Evolutionary conservation across 2,888 invertebrate genomes (phyloP).

Genomic region (Torymus aiolomorphi): DNA sequence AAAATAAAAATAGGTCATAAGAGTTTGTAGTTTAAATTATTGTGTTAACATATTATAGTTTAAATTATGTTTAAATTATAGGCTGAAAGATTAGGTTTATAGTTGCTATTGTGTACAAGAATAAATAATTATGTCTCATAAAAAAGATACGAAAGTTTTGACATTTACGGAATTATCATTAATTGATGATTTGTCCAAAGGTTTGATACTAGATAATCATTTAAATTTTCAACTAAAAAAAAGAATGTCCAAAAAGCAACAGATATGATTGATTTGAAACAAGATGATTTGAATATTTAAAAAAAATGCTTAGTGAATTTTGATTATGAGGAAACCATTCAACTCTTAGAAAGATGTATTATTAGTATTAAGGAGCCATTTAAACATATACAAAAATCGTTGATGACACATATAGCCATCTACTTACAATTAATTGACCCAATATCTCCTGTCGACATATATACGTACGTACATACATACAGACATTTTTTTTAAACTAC

Average conservation of each 20-base stretch:
- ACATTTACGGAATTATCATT: conserved; percentile 2
- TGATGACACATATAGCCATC: background rate
- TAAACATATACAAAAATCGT: background rate
- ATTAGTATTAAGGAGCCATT: conserved; percentile 1
- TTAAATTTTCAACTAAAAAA: background rate
- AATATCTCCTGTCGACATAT: background rate
- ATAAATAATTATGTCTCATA: background rate
- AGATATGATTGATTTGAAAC: background rate
- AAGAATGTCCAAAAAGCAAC: background rate
- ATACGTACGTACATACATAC: too few species aligned
- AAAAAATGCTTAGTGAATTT: background rate
- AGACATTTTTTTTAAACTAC: too few species aligned
- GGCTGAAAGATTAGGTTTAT: too few species aligned
- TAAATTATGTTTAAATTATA: too few species aligned
- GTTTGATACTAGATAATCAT: background rate
- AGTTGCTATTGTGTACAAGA: too few species aligned
- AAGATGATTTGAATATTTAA: background rate
- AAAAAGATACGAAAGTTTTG: background rate
- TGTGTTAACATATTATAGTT: too few species aligned
- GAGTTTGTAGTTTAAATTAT: too few species aligned
- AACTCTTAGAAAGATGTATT: background rate
- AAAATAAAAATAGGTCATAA: too few species aligned
- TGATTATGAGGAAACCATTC: background rate
- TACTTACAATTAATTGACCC: conserved; percentile 13
- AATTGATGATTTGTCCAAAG: background rate